These are phyloP conservation scores for Leucoraja erinaceus DNA, from an alignment of 2,113 vertebrate genomes.

Conservation along the genomic window DNA sequence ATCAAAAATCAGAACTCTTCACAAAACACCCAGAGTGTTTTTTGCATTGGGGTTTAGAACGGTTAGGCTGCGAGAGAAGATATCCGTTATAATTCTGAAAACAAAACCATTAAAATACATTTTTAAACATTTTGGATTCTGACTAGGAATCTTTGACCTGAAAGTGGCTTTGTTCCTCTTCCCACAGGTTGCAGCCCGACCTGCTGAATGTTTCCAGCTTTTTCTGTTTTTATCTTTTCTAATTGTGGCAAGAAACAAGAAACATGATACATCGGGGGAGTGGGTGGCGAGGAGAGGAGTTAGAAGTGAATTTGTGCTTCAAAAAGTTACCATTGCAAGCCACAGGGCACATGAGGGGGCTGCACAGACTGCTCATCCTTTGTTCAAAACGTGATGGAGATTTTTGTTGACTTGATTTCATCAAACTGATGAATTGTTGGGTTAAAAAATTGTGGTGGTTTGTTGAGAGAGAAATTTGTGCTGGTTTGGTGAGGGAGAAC, in stretches of 20 bases:
- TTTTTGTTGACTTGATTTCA: neutral
- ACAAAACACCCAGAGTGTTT: neutral
- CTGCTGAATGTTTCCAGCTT: too few species aligned
- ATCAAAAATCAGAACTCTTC: conserved; percentile 14
- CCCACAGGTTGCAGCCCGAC: too few species aligned
- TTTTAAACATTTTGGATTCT: too few species aligned
- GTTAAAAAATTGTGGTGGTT: neutral
- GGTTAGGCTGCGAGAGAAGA: neutral
- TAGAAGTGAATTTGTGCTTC: neutral
- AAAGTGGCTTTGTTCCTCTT: too few species aligned
- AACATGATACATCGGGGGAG: neutral
- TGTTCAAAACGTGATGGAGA: neutral
- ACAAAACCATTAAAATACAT: too few species aligned
- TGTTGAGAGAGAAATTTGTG: too few species aligned
- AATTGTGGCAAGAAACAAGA: too few species aligned
- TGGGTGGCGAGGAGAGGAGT: neutral
- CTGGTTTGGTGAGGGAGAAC: too few species aligned
- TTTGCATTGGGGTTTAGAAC: neutral
- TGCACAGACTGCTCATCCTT: neutral
- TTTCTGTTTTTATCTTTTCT: too few species aligned
- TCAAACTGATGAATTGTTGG: neutral
- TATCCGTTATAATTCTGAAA: too few species aligned
- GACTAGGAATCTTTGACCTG: too few species aligned
- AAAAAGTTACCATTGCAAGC: neutral
- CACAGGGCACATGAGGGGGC: neutral